A percentile compares a stretch with the other conserved stretches of the same genome.
Conservation (phyloP, 2,888 invertebrate genomes). For the Lagria hirta region DNA sequence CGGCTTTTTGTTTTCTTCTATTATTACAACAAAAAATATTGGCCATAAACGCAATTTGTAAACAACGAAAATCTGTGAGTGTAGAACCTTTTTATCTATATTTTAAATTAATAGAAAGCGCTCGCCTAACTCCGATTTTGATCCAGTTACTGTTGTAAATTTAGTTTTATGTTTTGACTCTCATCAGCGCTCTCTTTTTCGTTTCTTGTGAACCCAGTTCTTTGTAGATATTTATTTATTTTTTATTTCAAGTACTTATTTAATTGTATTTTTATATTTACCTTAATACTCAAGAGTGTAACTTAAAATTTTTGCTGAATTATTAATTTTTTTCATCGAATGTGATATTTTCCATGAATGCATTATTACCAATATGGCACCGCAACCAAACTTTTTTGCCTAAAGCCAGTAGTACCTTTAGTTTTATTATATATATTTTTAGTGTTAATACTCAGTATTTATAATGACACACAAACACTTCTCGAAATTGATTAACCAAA, state of each 20-base stretch:
- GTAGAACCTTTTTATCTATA: too few relatives aligned
- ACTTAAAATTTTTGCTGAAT: constrained; percentile 17
- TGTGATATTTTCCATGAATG: constrained; percentile 46
- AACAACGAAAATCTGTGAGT: too few relatives aligned
- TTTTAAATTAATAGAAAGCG: too few relatives aligned
- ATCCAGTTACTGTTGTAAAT: constrained; percentile 8
- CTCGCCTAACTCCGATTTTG: constrained; percentile 11
- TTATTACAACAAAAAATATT: too few relatives aligned
- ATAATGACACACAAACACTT: constrained; percentile 15
- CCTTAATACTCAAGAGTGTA: constrained; percentile 19
- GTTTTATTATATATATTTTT: constrained; percentile 15
- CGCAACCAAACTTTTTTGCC: constrained; percentile 44
- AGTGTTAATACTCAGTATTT: constrained; percentile 28
- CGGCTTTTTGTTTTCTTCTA: too few relatives aligned
- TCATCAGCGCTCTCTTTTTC: constrained; percentile 21
- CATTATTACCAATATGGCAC: constrained; percentile 23
- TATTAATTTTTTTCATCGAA: constrained; percentile 27
- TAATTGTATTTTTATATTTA: too few relatives aligned
- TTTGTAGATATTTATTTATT: constrained; percentile 28
- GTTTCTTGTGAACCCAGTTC: constrained; percentile 16
- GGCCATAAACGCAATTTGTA: too few relatives aligned
- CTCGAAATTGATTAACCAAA: constrained; percentile 21
- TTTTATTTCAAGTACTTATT: constrained; percentile 25
- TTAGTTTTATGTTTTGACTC: constrained; percentile 13
- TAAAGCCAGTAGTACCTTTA: constrained; percentile 47